A percentile compares a stretch with the other conserved stretches of the same genome.
These are phyloP conservation scores for Tachina grossa DNA, from an alignment of 2,888 invertebrate genomes.

Conservation along the genomic window DNA sequence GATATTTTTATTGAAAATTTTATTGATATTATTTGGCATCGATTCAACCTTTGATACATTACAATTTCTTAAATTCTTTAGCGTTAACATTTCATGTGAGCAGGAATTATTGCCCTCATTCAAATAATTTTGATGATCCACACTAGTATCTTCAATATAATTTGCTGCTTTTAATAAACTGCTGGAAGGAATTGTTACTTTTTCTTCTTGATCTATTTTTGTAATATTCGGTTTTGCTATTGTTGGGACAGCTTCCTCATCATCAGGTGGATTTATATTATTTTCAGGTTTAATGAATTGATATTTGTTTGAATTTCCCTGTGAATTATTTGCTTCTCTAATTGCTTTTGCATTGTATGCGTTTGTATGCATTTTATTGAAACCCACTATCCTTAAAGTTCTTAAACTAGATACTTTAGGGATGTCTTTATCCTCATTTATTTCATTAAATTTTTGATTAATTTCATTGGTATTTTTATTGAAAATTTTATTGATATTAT, in stretches of 20 bases:
- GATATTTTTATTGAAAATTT: neutral
- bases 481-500: neutral
- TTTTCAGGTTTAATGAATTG: neutral
- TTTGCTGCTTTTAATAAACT: neutral
- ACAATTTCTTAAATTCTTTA: neutral
- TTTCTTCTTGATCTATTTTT: neutral
- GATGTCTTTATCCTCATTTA: neutral
- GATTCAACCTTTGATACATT: neutral
- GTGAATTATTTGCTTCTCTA: neutral
- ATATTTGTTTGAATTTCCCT: neutral
- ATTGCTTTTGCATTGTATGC: neutral
- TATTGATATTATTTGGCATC: neutral
- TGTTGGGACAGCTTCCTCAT: neutral
- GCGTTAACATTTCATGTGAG: neutral
- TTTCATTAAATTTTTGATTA: neutral
- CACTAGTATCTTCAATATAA: neutral
- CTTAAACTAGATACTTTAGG: slow-evolving; percentile 5
- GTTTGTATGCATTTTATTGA: neutral
- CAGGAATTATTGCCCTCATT: neutral
- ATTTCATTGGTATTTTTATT: neutral
- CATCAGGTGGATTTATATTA: neutral
- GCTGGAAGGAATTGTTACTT: neutral
- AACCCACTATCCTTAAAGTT: neutral
- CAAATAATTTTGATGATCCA: neutral
- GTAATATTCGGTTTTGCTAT: neutral